Percentiles rank a stretch among this genome's conserved stretches.
These are phyloP conservation scores for Dolichopus griseipennis DNA, from an alignment of 2,888 invertebrate genomes.

Conservation along the genomic window DNA sequence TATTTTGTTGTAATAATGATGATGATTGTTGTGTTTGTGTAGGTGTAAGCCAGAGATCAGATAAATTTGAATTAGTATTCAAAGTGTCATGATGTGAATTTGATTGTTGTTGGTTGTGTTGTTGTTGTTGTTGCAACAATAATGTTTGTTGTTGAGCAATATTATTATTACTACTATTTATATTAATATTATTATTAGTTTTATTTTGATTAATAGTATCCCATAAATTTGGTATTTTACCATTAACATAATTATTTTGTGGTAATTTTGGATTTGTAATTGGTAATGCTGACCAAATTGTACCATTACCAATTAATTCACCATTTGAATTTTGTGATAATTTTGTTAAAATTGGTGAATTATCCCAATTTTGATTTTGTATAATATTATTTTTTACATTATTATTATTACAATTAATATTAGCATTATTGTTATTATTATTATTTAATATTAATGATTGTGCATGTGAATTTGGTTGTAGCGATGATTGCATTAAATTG, in stretches of 20 bases:
- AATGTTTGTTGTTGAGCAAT: conserved; percentile 18
- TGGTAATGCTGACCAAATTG: background rate
- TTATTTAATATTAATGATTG: conserved; percentile 10
- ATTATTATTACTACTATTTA: too few relatives aligned
- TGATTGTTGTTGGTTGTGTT: conserved; percentile 2
- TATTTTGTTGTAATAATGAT: conserved; percentile 10
- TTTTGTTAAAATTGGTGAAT: conserved; percentile 17
- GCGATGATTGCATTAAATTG: conserved; percentile 25
- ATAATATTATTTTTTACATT: conserved; percentile 25
- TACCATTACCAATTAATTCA: conserved; percentile 10
- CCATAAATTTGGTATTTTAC: conserved; percentile 1
- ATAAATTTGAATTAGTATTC: conserved; percentile 26
- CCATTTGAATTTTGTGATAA: conserved; percentile 11
- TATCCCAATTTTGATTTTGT: conserved; percentile 17
- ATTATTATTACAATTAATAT: conserved; percentile 24
- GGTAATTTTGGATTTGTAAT: conserved; percentile 10
- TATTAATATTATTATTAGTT: conserved; percentile 12
- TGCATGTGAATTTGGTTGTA: conserved; percentile 16
- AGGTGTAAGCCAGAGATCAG: conserved; percentile 39
- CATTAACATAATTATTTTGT: background rate
- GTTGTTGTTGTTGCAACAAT: conserved; percentile 9
- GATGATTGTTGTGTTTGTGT: background rate
- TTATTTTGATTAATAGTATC: background rate
- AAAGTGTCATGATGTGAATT: conserved; percentile 19
- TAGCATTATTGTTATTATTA: conserved; percentile 10